Conservation (phyloP, 1,140 invertebrate genomes). For the Tetramorium simillimum region DNA sequence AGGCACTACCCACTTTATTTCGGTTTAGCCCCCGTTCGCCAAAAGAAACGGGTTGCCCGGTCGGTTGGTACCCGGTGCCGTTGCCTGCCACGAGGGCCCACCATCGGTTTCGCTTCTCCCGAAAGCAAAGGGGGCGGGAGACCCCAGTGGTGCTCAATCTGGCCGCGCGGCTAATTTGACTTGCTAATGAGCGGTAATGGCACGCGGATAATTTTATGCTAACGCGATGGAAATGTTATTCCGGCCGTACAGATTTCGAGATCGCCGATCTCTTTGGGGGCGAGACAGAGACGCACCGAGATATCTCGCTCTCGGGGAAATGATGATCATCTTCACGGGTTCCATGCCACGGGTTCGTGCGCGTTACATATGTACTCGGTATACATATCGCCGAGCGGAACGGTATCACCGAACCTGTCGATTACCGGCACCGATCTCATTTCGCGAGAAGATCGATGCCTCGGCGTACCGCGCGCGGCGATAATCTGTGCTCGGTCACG, state of each 20-base stretch:
- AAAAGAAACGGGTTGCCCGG: constrained; percentile 56
- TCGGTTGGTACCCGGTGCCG: constrained; percentile 30
- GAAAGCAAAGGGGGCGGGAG: constrained; percentile 17
- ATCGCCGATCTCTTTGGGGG: constrained; percentile 69
- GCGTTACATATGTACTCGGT: background rate
- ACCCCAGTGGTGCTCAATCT: constrained; percentile 77
- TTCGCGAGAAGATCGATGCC: constrained; percentile 26
- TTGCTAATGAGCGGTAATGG: constrained; percentile 77
- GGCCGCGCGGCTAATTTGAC: constrained; percentile 72
- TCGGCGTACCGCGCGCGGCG: background rate
- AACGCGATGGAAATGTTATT: constrained; percentile 80
- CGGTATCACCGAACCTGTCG: constrained; percentile 35
- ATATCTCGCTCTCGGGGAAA: constrained; percentile 2
- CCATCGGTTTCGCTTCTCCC: constrained; percentile 8
- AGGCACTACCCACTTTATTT: constrained; percentile 66
- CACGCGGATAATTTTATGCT: constrained; percentile 78
- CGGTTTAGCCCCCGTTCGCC: constrained; percentile 70
- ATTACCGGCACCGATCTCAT: constrained; percentile 28
- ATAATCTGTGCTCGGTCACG: constrained; percentile 37
- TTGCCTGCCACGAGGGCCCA: constrained; percentile 32
- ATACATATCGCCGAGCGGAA: constrained; percentile 31
- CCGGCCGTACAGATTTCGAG: constrained; percentile 76
- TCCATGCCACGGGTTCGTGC: background rate
- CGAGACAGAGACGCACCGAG: constrained; percentile 13
- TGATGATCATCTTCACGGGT: constrained; percentile 41